phyloP scores from a whole-genome alignment of 2,888 invertebrate genomes.

The Oconnorella tubifera region DNA sequence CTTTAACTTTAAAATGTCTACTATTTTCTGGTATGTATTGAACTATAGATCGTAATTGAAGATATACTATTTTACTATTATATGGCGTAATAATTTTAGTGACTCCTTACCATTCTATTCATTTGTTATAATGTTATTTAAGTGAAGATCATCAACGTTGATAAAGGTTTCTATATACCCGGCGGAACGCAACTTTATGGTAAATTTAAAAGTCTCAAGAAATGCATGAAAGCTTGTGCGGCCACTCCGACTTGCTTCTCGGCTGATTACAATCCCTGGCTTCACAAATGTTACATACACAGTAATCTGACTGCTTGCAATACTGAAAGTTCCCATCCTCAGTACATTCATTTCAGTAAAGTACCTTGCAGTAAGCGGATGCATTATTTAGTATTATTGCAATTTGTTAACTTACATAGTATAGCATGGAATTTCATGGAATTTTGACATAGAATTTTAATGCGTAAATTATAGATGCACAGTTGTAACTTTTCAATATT shows the following conservation, averaged over 20 bases:
- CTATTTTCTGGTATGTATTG: too few relatives aligned
- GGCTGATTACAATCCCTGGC: conserved; percentile 31
- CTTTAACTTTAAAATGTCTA: too few relatives aligned
- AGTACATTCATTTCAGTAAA: conserved; percentile 29
- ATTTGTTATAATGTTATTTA: too few relatives aligned
- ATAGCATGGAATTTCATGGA: not conserved
- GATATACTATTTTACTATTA: too few relatives aligned
- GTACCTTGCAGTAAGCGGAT: conserved; percentile 26
- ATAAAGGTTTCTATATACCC: conserved; percentile 27
- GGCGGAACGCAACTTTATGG: conserved; percentile 30
- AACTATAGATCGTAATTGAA: too few relatives aligned
- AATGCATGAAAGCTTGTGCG: conserved; percentile 27
- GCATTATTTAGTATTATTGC: too few relatives aligned
- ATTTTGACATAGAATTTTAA: too few relatives aligned
- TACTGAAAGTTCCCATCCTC: conserved; percentile 20
- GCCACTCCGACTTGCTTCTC: conserved; percentile 26
- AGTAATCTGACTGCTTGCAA: conserved; percentile 27
- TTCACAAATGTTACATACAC: conserved; percentile 27
- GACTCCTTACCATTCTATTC: too few relatives aligned
- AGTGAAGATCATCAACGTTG: conserved; percentile 24
- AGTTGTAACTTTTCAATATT: too few relatives aligned
- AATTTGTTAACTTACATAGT: not conserved
- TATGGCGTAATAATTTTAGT: too few relatives aligned
- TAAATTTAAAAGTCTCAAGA: conserved; percentile 26
- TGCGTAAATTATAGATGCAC: too few relatives aligned